Percentiles rank a stretch among this genome's conserved stretches.
These are phyloP conservation scores for Chrysocyon brachyurus DNA, from an alignment of 2,797 vertebrate genomes.

Conservation along the genomic window DNA sequence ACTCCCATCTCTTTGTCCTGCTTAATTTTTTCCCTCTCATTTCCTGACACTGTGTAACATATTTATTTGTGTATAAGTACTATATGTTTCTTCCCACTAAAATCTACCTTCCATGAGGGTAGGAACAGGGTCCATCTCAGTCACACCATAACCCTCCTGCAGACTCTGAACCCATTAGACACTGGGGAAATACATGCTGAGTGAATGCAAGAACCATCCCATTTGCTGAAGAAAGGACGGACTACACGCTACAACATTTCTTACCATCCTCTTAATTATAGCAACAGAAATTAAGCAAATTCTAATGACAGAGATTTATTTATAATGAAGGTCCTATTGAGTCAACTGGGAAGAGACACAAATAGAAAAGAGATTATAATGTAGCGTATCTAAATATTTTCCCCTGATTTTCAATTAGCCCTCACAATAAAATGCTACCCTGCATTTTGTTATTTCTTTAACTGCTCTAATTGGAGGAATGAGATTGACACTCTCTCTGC, in stretches of 20 bases:
- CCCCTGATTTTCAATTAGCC: constrained; percentile 71
- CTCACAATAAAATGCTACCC: constrained; percentile 57
- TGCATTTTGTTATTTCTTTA: constrained; percentile 60
- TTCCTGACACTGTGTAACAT: neutral
- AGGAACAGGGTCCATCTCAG: neutral
- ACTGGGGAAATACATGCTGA: neutral
- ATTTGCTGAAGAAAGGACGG: neutral
- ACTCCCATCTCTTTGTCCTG: neutral
- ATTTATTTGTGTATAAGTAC: constrained; percentile 35
- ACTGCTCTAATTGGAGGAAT: constrained; percentile 61
- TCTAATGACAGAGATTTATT: constrained; percentile 67
- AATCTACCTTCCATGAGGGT: neutral
- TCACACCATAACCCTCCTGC: neutral
- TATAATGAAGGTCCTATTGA: constrained; percentile 67
- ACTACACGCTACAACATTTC: constrained; percentile 3
- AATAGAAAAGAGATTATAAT: constrained; percentile 66
- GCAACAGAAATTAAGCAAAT: constrained; percentile 68
- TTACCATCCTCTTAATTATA: constrained; percentile 58
- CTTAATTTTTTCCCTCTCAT: neutral
- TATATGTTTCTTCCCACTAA: constrained; percentile 12
- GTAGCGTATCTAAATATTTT: constrained; percentile 27
- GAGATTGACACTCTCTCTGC: constrained; percentile 41
- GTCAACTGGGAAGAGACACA: constrained; percentile 38
- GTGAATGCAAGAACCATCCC: neutral
- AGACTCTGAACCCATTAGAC: neutral